A percentile compares a stretch with the other conserved stretches of the same genome.
Evolutionary conservation across 2,113 vertebrate genomes (phyloP).

Genomic region (Microtus oregoni): DNA sequence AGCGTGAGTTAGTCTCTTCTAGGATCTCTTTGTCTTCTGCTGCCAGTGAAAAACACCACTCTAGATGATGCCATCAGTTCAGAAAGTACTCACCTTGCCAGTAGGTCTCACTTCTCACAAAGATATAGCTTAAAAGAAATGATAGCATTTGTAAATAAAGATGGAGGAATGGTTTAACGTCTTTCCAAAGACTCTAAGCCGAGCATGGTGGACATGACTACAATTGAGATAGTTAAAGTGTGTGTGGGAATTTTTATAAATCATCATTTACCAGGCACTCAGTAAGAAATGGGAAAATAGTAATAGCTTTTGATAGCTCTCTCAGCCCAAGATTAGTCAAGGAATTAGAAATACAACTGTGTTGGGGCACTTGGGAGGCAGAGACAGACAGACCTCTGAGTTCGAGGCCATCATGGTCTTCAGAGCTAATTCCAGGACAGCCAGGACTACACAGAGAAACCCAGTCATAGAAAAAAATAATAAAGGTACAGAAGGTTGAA

Average conservation of each 20-base stretch:
- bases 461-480: not conserved
- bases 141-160: not conserved
- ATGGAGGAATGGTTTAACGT: not conserved
- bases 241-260: constrained; percentile 36
- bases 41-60: not conserved
- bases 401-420: not conserved
- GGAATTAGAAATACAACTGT: not conserved
- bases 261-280: not conserved
- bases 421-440: not conserved
- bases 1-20: not conserved
- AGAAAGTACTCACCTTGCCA: not conserved
- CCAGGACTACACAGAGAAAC: not conserved
- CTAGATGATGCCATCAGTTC: not conserved
- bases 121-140: constrained; percentile 9
- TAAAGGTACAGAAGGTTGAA: not conserved
- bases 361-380: not conserved
- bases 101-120: constrained; percentile 8
- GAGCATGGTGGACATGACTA: not conserved
- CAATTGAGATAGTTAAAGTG: not conserved
- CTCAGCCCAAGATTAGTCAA: not conserved
- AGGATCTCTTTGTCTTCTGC: not conserved
- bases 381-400: not conserved
- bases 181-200: not conserved
- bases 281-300: constrained; percentile 36
- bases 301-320: not conserved